Percentiles rank a stretch among this genome's conserved stretches.
phyloP scores from a whole-genome alignment of 2,113 vertebrate species.

The Prietella phreatophila region DNA sequence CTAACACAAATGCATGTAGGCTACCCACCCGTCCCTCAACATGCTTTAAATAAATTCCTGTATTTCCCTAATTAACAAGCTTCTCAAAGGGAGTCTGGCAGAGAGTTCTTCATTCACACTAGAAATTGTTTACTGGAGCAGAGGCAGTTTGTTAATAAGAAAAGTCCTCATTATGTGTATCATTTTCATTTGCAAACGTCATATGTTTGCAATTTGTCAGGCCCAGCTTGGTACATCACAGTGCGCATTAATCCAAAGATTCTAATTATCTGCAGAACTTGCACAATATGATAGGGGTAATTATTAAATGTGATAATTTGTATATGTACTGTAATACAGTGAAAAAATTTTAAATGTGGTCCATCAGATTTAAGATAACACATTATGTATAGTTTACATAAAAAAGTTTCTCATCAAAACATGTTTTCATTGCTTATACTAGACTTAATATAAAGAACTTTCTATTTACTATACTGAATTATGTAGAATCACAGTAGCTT shows the following conservation, averaged over 20 bases:
- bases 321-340: neutral
- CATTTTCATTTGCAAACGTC: neutral
- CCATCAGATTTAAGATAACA: neutral
- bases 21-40: neutral
- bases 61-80: slow-evolving; percentile 6
- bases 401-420: neutral
- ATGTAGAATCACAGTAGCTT: neutral
- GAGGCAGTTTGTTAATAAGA: neutral
- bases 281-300: neutral
- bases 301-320: neutral
- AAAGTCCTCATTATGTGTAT: neutral
- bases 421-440: neutral
- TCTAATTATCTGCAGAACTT: slow-evolving; percentile 1
- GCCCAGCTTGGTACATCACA: neutral
- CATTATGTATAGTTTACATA: neutral
- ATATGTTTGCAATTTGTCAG: slow-evolving; percentile 1
- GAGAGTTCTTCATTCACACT: neutral
- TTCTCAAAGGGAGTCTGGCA: neutral
- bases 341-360: neutral
- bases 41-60: slow-evolving; percentile 7
- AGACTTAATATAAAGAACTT: neutral
- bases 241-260: neutral
- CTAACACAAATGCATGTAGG: neutral
- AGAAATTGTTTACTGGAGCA: neutral
- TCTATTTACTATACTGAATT: neutral